These are phyloP conservation scores for Orientallactaga sibirica DNA, from an alignment of 2,797 vertebrate genomes.

Conservation along the genomic window DNA sequence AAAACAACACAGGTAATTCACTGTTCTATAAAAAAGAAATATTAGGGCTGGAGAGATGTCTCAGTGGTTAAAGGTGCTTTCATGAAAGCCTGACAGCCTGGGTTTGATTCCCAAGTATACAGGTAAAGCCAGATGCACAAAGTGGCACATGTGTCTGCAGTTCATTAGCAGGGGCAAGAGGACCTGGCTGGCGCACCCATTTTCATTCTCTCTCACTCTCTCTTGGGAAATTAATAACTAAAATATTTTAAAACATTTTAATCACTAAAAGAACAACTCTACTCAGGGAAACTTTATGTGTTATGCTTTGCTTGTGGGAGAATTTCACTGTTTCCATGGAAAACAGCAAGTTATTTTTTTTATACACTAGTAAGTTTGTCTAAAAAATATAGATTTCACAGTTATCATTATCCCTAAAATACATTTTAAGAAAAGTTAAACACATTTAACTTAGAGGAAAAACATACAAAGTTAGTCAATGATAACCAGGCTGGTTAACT, in stretches of 20 bases:
- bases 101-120: too few relatives aligned
- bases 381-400: background rate
- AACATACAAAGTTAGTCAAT: background rate
- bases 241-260: too few relatives aligned
- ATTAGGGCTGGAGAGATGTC: too few relatives aligned
- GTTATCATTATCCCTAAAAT: background rate
- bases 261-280: too few relatives aligned
- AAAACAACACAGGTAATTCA: background rate
- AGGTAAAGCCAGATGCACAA: too few relatives aligned
- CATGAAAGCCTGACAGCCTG: too few relatives aligned
- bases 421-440: conserved; percentile 24
- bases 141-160: too few relatives aligned
- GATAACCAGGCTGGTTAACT: background rate
- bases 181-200: too few relatives aligned
- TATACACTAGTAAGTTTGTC: background rate
- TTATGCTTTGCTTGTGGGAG: background rate
- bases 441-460: background rate
- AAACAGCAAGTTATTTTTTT: background rate
- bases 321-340: background rate
- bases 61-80: too few relatives aligned
- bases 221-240: background rate
- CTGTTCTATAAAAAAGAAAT: too few relatives aligned
- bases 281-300: background rate
- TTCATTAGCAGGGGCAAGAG: too few relatives aligned
- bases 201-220: too few relatives aligned